Percentiles rank a stretch among this genome's conserved stretches.
Evolutionary conservation across 2,113 vertebrate species (phyloP).

Genomic region (Chaetops frenatus): DNA sequence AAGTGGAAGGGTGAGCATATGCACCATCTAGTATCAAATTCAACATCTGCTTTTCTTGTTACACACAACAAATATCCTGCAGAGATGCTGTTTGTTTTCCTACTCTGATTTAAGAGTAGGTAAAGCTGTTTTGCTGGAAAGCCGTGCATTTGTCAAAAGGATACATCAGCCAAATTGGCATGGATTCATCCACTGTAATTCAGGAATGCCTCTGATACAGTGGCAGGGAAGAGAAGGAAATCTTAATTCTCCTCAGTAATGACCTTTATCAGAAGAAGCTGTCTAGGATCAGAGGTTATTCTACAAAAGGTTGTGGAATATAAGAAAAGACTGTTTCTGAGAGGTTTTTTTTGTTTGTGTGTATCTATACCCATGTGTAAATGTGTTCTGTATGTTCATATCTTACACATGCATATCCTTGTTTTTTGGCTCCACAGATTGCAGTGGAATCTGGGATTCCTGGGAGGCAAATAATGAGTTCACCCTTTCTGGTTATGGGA

Average conservation of each 20-base stretch:
- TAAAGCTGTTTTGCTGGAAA: neutral
- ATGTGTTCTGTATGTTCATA: neutral
- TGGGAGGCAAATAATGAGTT: neutral
- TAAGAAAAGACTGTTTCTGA: neutral
- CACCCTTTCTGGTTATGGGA: neutral
- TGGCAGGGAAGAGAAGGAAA: neutral
- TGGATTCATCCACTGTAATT: neutral
- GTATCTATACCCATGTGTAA: neutral
- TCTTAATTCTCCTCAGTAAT: neutral
- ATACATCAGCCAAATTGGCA: neutral
- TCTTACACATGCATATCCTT: neutral
- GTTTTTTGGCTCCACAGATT: neutral
- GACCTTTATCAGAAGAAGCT: neutral
- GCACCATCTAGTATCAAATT: neutral
- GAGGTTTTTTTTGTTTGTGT: neutral
- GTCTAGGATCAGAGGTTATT: neutral
- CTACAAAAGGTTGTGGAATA: neutral
- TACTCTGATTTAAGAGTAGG: neutral
- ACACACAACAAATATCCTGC: neutral
- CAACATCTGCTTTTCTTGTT: neutral
- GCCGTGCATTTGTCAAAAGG: neutral
- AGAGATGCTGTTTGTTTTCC: neutral
- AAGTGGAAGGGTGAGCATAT: accelerated
- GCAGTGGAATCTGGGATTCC: neutral
- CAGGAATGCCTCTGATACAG: accelerated